Conservation (phyloP, 2,797 vertebrate species). For the Tamandua tetradactyla region DNA sequence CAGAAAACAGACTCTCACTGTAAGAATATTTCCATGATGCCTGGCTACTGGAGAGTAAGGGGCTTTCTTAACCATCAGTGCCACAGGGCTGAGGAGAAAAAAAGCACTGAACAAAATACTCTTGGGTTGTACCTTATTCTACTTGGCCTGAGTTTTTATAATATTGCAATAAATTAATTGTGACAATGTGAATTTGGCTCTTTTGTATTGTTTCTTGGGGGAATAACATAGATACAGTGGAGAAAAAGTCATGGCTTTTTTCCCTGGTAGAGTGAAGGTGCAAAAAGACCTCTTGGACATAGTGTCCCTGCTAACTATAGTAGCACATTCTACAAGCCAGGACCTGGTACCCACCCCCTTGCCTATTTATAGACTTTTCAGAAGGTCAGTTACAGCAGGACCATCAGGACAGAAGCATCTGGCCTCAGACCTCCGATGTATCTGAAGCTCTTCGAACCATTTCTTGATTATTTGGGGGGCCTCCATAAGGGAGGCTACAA, state of each 20-base stretch:
- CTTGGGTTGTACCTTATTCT: constrained; percentile 36
- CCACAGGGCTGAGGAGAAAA: neutral
- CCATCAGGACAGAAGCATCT: constrained; percentile 22
- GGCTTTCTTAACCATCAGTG: neutral
- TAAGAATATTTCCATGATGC: neutral
- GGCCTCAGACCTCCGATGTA: neutral
- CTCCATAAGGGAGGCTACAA: neutral
- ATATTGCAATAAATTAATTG: constrained; percentile 72
- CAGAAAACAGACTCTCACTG: neutral
- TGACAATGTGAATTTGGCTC: constrained; percentile 66
- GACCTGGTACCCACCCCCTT: constrained; percentile 48
- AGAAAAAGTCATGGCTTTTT: constrained; percentile 48
- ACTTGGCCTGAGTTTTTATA: constrained; percentile 75
- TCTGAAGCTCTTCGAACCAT: neutral
- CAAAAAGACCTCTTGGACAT: constrained; percentile 65
- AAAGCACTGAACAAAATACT: neutral
- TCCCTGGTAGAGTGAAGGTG: constrained; percentile 36
- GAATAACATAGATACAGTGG: neutral
- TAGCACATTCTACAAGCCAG: constrained; percentile 64
- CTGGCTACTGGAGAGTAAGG: constrained; percentile 4
- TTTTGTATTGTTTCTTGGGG: constrained; percentile 49
- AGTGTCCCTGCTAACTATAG: constrained; percentile 79
- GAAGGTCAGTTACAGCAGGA: constrained; percentile 66
- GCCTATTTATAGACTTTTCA: constrained; percentile 76
- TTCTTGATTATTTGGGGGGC: constrained; percentile 2